Evolutionary conservation across 1,140 invertebrate genomes (phyloP), one percentile per base, ranked within the genome.

Genomic region (Lycorma delicatula): DNA sequence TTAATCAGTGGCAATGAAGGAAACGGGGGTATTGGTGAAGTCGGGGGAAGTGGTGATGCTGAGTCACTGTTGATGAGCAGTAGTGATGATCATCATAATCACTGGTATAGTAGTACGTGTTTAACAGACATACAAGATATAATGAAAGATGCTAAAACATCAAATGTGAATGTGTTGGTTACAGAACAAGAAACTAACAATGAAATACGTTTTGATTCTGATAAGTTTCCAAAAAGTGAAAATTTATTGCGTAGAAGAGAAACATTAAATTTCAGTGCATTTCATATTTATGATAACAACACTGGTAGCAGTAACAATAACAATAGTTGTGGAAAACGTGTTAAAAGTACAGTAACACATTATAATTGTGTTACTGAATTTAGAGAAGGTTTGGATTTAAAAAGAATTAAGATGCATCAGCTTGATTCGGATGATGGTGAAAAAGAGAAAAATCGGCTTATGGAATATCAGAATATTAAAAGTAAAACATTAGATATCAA

Each of bases 91-190:
- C n/a, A n/a, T n/a, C n/a, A n/a, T n/a, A n/a, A n/a, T n/a, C n/a
- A n/a, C n/a, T n/a, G n/a, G n/a, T n/a, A n/a, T n/a, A n/a, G 29
- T 51, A 34, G 13, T 57, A 46, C 20, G 27, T 31, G 56, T 44
- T 25, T 58, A 26, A 59, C 50, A 18, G 70, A 68, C 18, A 66
- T 81, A 25, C 76, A 80, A 58, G 80, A 83, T 58, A 80, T 81
- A 60, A 69, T 79, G 13, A 84, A 84, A 67, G 79, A 82, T 59
- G 77, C 80, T 0, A 82, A 83, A 69, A 82, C 79, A 5, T 77
- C 80, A 25, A 83, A 83, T 65, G 79, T 79, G 0, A 83, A 84
- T 69, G 80, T 84, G 25, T 67, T 81, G 9, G 76, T 77, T 2
- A 75, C 73, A 0, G 73, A 75, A 49, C 70, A 74, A 59, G 74